A percentile compares a stretch with the other conserved stretches of the same genome.
Evolutionary conservation across 2,888 invertebrate species (phyloP).

Genomic region (Caenorhabditis macrosperma): DNA sequence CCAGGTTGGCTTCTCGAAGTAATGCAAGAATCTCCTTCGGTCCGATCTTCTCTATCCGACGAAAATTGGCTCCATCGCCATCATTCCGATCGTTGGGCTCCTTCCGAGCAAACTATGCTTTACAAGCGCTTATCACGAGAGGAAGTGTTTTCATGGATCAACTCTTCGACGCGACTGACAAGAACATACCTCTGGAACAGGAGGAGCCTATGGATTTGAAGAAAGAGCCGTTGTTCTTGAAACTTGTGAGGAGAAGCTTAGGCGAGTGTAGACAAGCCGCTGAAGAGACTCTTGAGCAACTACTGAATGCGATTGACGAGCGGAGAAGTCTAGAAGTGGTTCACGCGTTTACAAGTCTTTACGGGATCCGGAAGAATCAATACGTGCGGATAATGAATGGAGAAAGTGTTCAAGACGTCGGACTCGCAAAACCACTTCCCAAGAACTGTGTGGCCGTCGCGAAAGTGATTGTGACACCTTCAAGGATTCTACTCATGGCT

Average conservation of each 20-base stretch:
- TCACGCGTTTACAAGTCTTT: conserved; percentile 61
- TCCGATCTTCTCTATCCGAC: conserved; percentile 53
- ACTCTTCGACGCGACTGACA: conserved; percentile 54
- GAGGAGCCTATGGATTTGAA: conserved; percentile 9
- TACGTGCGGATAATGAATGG: conserved; percentile 45
- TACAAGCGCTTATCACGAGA: conserved; percentile 69
- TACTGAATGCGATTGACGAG: conserved; percentile 71
- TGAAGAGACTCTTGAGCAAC: conserved; percentile 70
- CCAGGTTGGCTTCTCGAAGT: conserved; percentile 35
- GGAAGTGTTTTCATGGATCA: conserved; percentile 71
- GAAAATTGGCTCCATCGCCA: conserved; percentile 52
- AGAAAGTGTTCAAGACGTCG: conserved; percentile 46
- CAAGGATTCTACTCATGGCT: conserved; percentile 60
- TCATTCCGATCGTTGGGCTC: conserved; percentile 46
- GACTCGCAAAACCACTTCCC: conserved; percentile 52
- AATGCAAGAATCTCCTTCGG: conserved; percentile 61
- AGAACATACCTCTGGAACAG: conserved; percentile 4
- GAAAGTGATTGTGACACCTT: conserved; percentile 54
- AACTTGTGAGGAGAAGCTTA: conserved; percentile 39
- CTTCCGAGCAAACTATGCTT: conserved; percentile 69
- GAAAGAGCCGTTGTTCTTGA: conserved; percentile 55
- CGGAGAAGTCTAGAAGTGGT: conserved; percentile 61
- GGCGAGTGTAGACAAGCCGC: conserved; percentile 66
- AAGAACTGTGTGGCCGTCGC: conserved; percentile 65
- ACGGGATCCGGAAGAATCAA: conserved; percentile 29